Base-by-base conservation (phyloP, 2,888 invertebrate genomes). In the Clepsis dumicolana region DNA sequence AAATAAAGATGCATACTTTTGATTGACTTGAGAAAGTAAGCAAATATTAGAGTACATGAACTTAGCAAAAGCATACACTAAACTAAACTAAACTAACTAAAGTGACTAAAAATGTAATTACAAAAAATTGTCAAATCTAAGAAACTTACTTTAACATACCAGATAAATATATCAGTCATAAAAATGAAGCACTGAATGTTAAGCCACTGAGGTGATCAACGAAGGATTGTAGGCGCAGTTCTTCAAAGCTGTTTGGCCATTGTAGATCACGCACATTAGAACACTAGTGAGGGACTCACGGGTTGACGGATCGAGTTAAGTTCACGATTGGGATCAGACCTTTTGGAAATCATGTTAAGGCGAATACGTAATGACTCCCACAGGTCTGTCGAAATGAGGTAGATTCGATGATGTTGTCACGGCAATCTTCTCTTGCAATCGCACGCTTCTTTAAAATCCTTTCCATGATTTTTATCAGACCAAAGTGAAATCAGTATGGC, bases 381-480 rank as follows among this genome's bases (percentile, higher is more conserved):
- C 4, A 48, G 12, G 4, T 48, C 48, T 21, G 21, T 48, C 48
- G 48, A 48, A 18, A 48, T 48, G 48, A 48, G 21, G 48, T 21
- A 21, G 48, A 48, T 21, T 21, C 4, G 16, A 44, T 21, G 21
- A 21, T 21, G 14, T 48, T 1, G 4, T 52, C 48, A 35, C 10
- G 32, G 1, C 14, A 44, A 12, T 14, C 10, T 16, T 24, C 32
- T 21, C 27, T 29, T n/a, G 16, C 4, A 21, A 12, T 21, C 24
- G n/a, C 38, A 57, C 18, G 0, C 8, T 14, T 16, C 14, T n/a
- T 35, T 54, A 4, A 12, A 14, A 25, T 18, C 35, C 10, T 59
- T 38, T 50, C 21, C 14, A 29, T 50, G 57, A 18, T 38, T 50
- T 65, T 59, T 38, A 65, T 65, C 38, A 25, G n/a, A n/a, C 65